phyloP scores from a whole-genome alignment of 2,797 vertebrate species.

The Eremophila alpestris region DNA sequence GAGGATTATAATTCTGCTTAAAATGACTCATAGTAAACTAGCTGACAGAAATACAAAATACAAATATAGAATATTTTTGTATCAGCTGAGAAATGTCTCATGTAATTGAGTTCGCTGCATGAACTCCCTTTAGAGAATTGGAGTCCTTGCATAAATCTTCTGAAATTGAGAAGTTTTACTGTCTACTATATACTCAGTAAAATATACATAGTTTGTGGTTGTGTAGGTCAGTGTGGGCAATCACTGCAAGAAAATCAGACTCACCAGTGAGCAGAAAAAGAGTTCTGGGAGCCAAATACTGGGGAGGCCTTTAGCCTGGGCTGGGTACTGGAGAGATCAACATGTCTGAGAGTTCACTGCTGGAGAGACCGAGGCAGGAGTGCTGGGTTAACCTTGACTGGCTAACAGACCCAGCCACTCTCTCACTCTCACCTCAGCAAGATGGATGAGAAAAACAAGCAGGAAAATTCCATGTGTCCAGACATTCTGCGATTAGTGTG shows the following conservation, averaged over 20 bases:
- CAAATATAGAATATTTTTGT: background rate
- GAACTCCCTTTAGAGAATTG: background rate
- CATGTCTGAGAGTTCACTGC: fast-evolving
- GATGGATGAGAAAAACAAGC: background rate
- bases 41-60: background rate
- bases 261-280: background rate
- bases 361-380: background rate
- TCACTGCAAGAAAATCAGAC: background rate
- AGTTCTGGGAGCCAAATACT: background rate
- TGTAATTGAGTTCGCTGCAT: background rate
- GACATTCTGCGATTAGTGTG: background rate
- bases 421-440: background rate
- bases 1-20: background rate
- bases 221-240: background rate
- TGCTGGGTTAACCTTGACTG: background rate
- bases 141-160: background rate
- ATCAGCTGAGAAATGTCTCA: background rate
- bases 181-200: background rate
- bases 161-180: background rate
- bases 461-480: background rate
- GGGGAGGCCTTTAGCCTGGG: background rate
- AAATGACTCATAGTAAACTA: background rate
- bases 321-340: background rate
- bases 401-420: background rate
- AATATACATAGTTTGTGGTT: background rate